Evolutionary conservation across 2,888 invertebrate genomes (phyloP).

Genomic region (Anticlea derivata): DNA sequence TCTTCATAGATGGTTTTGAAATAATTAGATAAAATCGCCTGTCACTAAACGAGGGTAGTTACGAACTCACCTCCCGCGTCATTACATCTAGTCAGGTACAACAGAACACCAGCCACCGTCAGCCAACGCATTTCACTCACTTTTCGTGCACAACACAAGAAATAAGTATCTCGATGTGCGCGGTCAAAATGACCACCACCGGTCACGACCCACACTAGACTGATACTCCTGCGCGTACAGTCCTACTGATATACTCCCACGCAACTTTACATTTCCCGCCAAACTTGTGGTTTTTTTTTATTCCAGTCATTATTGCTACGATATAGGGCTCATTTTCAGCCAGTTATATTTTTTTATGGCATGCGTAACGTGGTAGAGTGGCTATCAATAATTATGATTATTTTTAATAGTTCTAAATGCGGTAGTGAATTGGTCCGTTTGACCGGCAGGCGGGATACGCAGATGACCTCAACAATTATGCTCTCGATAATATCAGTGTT

Average conservation of each 20-base stretch:
- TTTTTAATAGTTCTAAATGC: conserved; percentile 49
- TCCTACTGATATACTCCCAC: conserved; percentile 58
- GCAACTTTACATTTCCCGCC: conserved; percentile 57
- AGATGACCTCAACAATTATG: conserved; percentile 39
- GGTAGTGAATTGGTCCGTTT: conserved; percentile 40
- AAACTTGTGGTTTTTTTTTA: conserved; percentile 41
- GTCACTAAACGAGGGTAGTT: conserved; percentile 20
- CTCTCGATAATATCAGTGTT: conserved; percentile 20
- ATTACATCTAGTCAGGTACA: conserved; percentile 57
- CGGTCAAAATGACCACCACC: conserved; percentile 49
- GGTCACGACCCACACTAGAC: conserved; percentile 57
- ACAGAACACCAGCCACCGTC: conserved; percentile 58
- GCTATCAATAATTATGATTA: conserved; percentile 47
- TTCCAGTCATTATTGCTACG: conserved; percentile 33
- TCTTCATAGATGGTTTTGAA: too few species aligned
- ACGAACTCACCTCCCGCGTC: conserved; percentile 62
- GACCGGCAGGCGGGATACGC: conserved; percentile 32
- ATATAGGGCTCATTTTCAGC: conserved; percentile 31
- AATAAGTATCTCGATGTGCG: conserved; percentile 33
- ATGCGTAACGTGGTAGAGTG: conserved; percentile 36
- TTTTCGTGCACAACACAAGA: conserved; percentile 60
- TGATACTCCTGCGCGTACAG: conserved; percentile 54
- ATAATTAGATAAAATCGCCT: too few species aligned
- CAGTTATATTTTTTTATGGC: conserved; percentile 21
- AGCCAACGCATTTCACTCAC: conserved; percentile 75